Evolutionary conservation across 2,888 invertebrate species (phyloP).

Genomic region (Eupithecia abbreviata): DNA sequence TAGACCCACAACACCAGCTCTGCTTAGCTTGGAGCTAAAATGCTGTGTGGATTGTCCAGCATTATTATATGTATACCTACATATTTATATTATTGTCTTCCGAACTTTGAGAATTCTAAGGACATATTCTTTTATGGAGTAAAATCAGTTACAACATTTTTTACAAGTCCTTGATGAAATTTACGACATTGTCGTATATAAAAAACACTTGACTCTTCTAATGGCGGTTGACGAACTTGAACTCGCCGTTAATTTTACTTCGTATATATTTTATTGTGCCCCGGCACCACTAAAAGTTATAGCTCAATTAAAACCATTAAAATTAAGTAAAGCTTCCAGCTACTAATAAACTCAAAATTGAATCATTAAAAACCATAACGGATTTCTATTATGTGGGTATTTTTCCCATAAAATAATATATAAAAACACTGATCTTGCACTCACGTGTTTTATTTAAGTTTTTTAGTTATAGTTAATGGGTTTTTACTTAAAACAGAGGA

Average conservation of each 20-base stretch:
- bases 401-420: conserved; percentile 39
- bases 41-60: no score
- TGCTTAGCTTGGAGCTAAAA: no score
- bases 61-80: not conserved
- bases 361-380: conserved; percentile 40
- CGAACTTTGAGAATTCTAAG: not conserved
- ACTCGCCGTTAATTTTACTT: conserved; percentile 34
- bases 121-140: not conserved
- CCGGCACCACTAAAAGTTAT: conserved; percentile 46
- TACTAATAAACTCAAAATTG: conserved; percentile 41
- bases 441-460: conserved; percentile 58
- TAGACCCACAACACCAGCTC: no score
- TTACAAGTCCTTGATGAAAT: not conserved
- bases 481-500: conserved; percentile 65
- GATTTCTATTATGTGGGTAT: conserved; percentile 42
- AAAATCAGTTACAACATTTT: not conserved
- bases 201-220: conserved; percentile 15
- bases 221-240: conserved; percentile 32
- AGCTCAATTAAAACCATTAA: conserved; percentile 49
- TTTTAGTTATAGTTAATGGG: conserved; percentile 70
- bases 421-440: conserved; percentile 41
- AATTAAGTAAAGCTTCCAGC: conserved; percentile 48
- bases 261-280: conserved; percentile 42
- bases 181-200: not conserved
- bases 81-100: not conserved